phyloP scores from a whole-genome alignment of 2,888 invertebrate genomes.

The Brachyopa scutellaris region DNA sequence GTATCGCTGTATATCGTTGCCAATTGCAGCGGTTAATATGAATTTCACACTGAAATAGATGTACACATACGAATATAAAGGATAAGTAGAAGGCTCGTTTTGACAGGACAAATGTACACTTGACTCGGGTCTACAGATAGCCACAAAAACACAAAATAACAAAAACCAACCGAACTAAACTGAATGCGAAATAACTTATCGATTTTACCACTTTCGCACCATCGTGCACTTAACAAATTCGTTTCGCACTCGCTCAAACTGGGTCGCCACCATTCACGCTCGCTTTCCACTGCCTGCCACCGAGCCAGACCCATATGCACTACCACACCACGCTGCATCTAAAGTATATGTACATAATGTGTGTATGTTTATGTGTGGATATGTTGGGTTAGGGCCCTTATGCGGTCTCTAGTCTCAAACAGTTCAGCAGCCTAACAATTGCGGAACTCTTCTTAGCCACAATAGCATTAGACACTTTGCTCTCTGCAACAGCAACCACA shows the following conservation, averaged over 20 bases:
- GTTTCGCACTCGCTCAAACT: constrained; percentile 67
- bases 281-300: not conserved
- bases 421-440: constrained; percentile 72
- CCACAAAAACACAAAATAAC: constrained; percentile 30
- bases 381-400: constrained; percentile 66
- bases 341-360: not conserved
- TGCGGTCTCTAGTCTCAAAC: constrained; percentile 69
- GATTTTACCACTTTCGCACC: constrained; percentile 72
- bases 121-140: constrained; percentile 56
- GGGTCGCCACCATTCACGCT: constrained; percentile 52
- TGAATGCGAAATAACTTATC: constrained; percentile 65
- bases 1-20: not conserved
- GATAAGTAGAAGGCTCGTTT: constrained; percentile 15
- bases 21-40: constrained; percentile 44
- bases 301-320: constrained; percentile 39
- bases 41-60: constrained; percentile 27
- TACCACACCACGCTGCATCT: not conserved
- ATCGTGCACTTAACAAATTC: constrained; percentile 71
- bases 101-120: constrained; percentile 67
- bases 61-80: not conserved
- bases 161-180: constrained; percentile 24
- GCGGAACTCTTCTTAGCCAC: constrained; percentile 72
- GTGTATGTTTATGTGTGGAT: constrained; percentile 7
- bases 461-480: constrained; percentile 71
- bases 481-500: constrained; percentile 38